Base-by-base conservation (phyloP, 2,797 vertebrate genomes). In the Pangasius mekongensis region DNA sequence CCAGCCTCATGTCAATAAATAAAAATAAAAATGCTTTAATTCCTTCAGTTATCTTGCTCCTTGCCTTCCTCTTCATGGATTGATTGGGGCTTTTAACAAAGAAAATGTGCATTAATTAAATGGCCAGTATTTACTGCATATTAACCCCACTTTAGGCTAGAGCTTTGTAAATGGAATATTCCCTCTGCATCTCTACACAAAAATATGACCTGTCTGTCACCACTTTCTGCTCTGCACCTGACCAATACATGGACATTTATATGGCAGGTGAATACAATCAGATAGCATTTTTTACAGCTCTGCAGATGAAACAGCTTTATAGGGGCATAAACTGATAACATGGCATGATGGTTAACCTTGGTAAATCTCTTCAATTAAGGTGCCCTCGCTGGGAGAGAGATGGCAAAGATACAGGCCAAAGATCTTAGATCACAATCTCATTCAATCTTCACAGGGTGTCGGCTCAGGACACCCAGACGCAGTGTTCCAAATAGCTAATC, bases 1-100 rank as follows among this genome's bases (percentile, higher is more conserved):
- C 90, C 78, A 90, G 74, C 91, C 92, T 92, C 83, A 91, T 92
- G 92, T 94, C 93, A 92, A 91, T 86, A 92, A 91, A 91, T 43
- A 3, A 47, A 43, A 16, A 27, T 14, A 27, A 58, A 62, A 88
- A 85, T 85, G 90, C 90, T 92, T 92, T 95, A 92, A 94, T 95
- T 94, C 94, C 89, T 90, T 60, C 85, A 89, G 92, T 93, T 92
- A 88, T 92, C 86, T 87, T 91, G 82, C 88, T 90, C 81, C 71
- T 90, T 87, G 88, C 88, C 90, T 86, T 87, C 76, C 5, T 30
- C 84, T 84, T 90, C 39, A 87, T 36, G 62, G 62, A 83, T 43
- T 90, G 87, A 56, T 36, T 54, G 24, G 24, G 16, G 18, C 8
- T 60, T 60, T 81, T 58, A 39, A 60, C 39, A 47, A 62, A 18